Base-by-base conservation (phyloP, 2,888 invertebrate species). In the Plebejus anna region DNA sequence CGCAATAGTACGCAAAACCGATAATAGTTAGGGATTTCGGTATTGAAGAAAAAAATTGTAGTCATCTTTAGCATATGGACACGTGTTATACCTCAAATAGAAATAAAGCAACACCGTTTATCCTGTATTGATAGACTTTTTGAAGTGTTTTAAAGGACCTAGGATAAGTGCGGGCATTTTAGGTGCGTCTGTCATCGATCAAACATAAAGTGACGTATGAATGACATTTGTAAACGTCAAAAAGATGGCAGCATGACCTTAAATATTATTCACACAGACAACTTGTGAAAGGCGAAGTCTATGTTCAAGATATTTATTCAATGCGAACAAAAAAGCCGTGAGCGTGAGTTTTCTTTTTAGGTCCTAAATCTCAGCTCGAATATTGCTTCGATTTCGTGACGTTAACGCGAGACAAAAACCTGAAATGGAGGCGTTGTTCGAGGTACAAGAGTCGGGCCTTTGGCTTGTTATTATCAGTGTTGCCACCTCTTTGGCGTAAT, bases 201-300 rank as follows among this genome's bases (percentile, higher is more conserved):
- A 77, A 79, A 82, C 80, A 84, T 55, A 66, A 28, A 59, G 32
- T 84, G 86, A 87, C 84, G 82, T 85, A 85, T 87, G 84, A 87
- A 85, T 86, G 83, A 80, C 77, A 77, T 55, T 73, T 73, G 73
- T 73, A 16, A 55, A 32, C 47, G 73, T 73, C 72, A 73, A 73
- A 55, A 55, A 36, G 28, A 32, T 72, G 72, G 72, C 72, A 16
- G 22, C 22, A 28, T 42, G 47, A 47, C 66, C 32, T 66, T 32
- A 32, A 61, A 28, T 22, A n/a, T 55, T 55, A 5, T 47, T 47
- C 47, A 9, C 22, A 22, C n/a, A 59, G 22, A 22, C 7, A 59
- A 59, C 59, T 59, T 59, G n/a, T n/a, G 16, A n/a, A 28, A n/a
- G 59, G 47, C 2, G 59, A 28, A 22, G 59, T n/a, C 47, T 47